phyloP scores from a whole-genome alignment of 2,113 vertebrate genomes.

The Cheilinus undulatus region DNA sequence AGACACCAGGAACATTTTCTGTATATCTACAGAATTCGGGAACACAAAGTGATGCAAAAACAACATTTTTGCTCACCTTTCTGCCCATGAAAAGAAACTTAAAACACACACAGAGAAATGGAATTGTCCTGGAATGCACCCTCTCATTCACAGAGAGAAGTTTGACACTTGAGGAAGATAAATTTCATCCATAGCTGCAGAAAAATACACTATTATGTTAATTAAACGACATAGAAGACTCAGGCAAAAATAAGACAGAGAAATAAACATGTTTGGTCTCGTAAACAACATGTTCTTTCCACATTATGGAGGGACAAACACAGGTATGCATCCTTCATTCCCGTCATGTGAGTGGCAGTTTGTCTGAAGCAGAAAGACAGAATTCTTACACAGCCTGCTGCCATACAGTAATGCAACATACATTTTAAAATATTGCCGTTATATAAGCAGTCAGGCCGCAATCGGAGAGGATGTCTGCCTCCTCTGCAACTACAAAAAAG shows the following conservation, averaged over 20 bases:
- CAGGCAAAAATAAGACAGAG: conserved; percentile 13
- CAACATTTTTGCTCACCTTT: conserved; percentile 32
- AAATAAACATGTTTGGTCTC: conserved; percentile 58
- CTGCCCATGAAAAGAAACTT: conserved; percentile 43
- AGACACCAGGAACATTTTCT: conserved; percentile 59
- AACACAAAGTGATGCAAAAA: conserved; percentile 46
- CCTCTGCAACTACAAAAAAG: conserved; percentile 52
- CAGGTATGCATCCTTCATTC: conserved; percentile 67
- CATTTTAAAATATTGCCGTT: conserved; percentile 75
- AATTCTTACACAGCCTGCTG: conserved; percentile 76
- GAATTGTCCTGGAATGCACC: conserved; percentile 34
- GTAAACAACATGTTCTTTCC: conserved; percentile 66
- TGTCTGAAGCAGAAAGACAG: conserved; percentile 66
- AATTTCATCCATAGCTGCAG: conserved; percentile 10
- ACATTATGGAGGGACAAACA: conserved; percentile 72
- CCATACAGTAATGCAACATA: conserved; percentile 78
- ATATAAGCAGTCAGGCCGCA: conserved; percentile 69
- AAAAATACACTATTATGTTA: conserved; percentile 6
- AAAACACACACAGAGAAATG: conserved; percentile 58
- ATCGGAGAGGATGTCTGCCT: conserved; percentile 17
- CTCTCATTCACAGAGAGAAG: conserved; percentile 22
- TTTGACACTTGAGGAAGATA: conserved; percentile 21
- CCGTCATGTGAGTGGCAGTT: conserved; percentile 71
- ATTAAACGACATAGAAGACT: conserved; percentile 19
- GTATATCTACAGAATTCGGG: conserved; percentile 53